Evolutionary conservation across 2,888 invertebrate genomes (phyloP), one percentile per base, ranked within the genome.

Genomic region (Altica lythri): DNA sequence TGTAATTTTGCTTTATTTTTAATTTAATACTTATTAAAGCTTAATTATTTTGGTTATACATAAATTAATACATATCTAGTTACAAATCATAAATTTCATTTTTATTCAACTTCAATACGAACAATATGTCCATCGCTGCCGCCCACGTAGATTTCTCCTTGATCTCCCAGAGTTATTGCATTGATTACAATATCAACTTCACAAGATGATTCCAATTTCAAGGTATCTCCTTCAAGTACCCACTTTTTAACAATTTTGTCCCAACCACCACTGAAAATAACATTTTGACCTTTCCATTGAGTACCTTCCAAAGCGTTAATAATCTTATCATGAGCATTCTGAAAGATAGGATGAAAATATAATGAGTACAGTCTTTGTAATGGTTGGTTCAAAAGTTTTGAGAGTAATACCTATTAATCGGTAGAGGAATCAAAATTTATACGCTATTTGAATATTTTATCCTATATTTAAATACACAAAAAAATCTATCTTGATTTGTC

Each of bases 51-150:
- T n/a, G n/a, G n/a, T n/a, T n/a, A n/a, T n/a, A n/a, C n/a, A n/a
- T n/a, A n/a, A n/a, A n/a, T n/a, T n/a, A n/a, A n/a, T n/a, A n/a
- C n/a, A n/a, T n/a, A n/a, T n/a, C n/a, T n/a, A n/a, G n/a, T n/a
- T n/a, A n/a, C n/a, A n/a, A n/a, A n/a, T n/a, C n/a, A n/a, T n/a
- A n/a, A n/a, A n/a, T n/a, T n/a, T n/a, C n/a, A 22, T 22, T 16
- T 29, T 45, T 47, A 64, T 37, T 59, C 55, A 9, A 59, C 59
- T 34, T 68, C 65, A 35, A 72, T 53, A 48, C 70, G 61, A 8
- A 67, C 63, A 29, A 84, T 72, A 50, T 72, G 72, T 10, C 84
- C 84, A 60, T 83, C 82, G 75, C 81, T 79, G 6, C 83, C 83
- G 1, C 79, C 84, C 1, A 81, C 81, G 77, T 81, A 85, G 4